Conservation (phyloP, 2,797 vertebrate species). For the Paedocypris micromegethes region DNA sequence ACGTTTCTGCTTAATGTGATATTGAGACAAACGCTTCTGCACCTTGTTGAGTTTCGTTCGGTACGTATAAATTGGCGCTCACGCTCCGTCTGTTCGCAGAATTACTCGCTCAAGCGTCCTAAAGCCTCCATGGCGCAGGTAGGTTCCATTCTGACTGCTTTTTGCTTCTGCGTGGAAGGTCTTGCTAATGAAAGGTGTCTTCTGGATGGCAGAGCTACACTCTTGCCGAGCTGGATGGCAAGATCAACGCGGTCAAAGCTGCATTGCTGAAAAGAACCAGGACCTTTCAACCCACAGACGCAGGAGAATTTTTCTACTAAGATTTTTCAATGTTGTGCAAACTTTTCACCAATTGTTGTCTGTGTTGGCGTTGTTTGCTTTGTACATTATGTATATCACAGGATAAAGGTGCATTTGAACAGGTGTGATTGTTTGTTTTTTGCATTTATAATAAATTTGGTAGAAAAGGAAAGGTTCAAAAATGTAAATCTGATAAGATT, state of each 20-base stretch:
- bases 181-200: conserved; percentile 20
- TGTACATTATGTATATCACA: conserved; percentile 2
- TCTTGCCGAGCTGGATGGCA: conserved; percentile 91
- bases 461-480: background rate
- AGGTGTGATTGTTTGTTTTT: conserved; percentile 1
- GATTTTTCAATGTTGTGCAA: background rate
- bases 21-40: conserved; percentile 11
- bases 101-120: conserved; percentile 81
- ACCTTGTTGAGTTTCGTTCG: background rate
- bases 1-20: conserved; percentile 5
- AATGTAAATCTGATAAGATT: too few relatives aligned
- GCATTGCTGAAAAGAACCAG: conserved; percentile 85
- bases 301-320: conserved; percentile 66
- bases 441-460: background rate
- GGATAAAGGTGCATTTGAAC: conserved; percentile 9
- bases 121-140: conserved; percentile 81
- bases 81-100: conserved; percentile 57
- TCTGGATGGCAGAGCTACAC: conserved; percentile 76
- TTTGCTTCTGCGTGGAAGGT: conserved; percentile 3
- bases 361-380: background rate
- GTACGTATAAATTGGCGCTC: conserved; percentile 10
- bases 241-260: conserved; percentile 88
- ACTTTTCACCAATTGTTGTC: background rate
- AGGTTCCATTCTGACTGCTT: conserved; percentile 41
- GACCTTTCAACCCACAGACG: conserved; percentile 72